phyloP scores from a whole-genome alignment of 2,797 vertebrate genomes.

The Pempheris klunzingeri region DNA sequence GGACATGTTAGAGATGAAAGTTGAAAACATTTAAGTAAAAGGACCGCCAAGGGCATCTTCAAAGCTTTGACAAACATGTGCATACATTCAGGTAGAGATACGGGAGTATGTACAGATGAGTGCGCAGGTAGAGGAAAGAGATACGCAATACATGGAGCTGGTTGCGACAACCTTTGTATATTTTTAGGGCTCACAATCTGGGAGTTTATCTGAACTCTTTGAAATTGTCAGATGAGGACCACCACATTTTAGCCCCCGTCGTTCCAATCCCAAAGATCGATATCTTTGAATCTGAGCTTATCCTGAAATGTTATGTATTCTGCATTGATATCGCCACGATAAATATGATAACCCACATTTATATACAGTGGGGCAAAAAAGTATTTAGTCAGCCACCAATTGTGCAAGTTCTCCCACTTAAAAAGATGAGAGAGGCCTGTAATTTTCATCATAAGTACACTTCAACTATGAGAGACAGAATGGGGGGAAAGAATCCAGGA shows the following conservation, averaged over 20 bases:
- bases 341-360: neutral
- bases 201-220: neutral
- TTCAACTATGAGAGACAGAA: too few relatives aligned
- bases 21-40: slow-evolving; percentile 40
- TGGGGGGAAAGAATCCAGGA: too few relatives aligned
- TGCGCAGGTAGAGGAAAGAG: neutral
- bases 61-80: slow-evolving; percentile 50
- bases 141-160: neutral
- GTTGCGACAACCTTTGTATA: slow-evolving; percentile 15
- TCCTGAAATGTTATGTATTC: neutral
- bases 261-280: neutral
- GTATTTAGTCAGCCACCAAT: too few relatives aligned
- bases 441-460: too few relatives aligned
- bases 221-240: neutral
- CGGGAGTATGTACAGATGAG: neutral
- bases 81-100: slow-evolving; percentile 3
- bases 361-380: too few relatives aligned
- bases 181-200: neutral
- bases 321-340: neutral
- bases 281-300: neutral
- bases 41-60: slow-evolving; percentile 31
- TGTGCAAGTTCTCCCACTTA: too few relatives aligned
- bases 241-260: neutral
- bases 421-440: too few relatives aligned
- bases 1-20: slow-evolving; percentile 56